A percentile compares a stretch with the other conserved stretches of the same genome.
These are phyloP conservation scores for Hydriomena furcata DNA, from an alignment of 2,888 invertebrate genomes.

Conservation along the genomic window DNA sequence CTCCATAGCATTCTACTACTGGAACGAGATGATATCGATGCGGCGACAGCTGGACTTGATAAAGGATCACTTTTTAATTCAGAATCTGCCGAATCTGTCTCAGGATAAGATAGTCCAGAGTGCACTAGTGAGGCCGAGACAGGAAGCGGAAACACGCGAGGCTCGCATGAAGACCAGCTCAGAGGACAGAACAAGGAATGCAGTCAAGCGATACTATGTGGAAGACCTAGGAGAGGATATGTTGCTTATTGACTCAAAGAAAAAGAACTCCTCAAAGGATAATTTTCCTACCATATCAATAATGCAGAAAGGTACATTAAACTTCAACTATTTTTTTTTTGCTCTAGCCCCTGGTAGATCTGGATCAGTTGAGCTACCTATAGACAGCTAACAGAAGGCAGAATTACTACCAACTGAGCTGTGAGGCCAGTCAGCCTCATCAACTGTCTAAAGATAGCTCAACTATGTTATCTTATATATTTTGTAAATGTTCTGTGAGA, in stretches of 20 bases:
- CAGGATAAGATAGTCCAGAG: conserved; percentile 57
- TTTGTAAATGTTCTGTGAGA: no score
- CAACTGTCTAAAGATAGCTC: no score
- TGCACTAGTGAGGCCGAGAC: conserved; percentile 52
- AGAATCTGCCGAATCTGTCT: conserved; percentile 56
- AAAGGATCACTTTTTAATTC: conserved; percentile 62
- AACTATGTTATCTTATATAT: no score
- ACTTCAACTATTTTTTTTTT: no score
- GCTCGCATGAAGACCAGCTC: conserved; percentile 49
- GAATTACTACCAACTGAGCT: no score
- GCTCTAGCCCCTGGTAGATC: no score
- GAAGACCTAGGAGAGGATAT: conserved; percentile 71
- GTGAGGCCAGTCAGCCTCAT: no score
- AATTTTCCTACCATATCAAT: conserved; percentile 34
- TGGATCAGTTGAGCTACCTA: no score
- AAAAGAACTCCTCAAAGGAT: conserved; percentile 52
- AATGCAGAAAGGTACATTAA: conserved; percentile 62
- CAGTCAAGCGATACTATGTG: conserved; percentile 61
- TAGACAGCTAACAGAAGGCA: no score
- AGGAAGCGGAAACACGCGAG: conserved; percentile 49
- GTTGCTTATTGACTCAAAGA: conserved; percentile 68
- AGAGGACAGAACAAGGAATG: conserved; percentile 43
- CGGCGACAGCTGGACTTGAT: conserved; percentile 65
- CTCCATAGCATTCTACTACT: conserved; percentile 71
- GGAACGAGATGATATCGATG: conserved; percentile 72